Percentiles rank a stretch among this genome's conserved stretches.
Evolutionary conservation across 2,797 vertebrate species (phyloP).

Genomic region (Oceanodroma leucorhoa): DNA sequence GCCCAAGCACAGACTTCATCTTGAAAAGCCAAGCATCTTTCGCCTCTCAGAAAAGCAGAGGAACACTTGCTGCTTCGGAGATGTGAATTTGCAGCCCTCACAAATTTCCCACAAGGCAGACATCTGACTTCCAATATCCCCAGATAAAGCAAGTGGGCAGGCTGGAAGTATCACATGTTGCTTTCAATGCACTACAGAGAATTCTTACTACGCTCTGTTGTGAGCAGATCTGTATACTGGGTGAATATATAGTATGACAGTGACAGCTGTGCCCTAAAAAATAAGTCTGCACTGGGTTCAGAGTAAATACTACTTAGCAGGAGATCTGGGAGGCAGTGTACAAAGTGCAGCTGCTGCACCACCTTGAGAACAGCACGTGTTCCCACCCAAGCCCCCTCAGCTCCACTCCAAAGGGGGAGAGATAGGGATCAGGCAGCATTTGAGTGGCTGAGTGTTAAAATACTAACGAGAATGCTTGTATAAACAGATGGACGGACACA

Average conservation of each 20-base stretch:
- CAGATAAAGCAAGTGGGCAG: neutral
- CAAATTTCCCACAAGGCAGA: neutral
- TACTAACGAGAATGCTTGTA: neutral
- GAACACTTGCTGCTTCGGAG: neutral
- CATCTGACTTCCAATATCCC: neutral
- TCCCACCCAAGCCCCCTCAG: neutral
- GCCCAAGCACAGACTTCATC: neutral
- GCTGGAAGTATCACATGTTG: conserved; percentile 4
- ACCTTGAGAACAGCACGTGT: neutral
- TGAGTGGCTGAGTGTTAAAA: neutral
- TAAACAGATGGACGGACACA: neutral
- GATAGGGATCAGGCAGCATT: neutral
- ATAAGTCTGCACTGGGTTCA: neutral
- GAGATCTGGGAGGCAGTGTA: neutral
- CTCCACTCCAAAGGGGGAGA: neutral
- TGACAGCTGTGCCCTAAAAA: conserved; percentile 34
- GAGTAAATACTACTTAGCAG: neutral
- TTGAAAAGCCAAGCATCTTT: neutral
- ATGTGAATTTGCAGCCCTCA: neutral
- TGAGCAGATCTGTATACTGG: neutral
- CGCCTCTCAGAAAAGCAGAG: neutral
- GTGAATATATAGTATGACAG: conserved; percentile 1
- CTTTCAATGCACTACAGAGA: neutral
- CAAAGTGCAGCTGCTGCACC: conserved; percentile 26
- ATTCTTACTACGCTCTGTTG: neutral